phyloP scores from a whole-genome alignment of 2,888 invertebrate species.

The Phalera bucephala region DNA sequence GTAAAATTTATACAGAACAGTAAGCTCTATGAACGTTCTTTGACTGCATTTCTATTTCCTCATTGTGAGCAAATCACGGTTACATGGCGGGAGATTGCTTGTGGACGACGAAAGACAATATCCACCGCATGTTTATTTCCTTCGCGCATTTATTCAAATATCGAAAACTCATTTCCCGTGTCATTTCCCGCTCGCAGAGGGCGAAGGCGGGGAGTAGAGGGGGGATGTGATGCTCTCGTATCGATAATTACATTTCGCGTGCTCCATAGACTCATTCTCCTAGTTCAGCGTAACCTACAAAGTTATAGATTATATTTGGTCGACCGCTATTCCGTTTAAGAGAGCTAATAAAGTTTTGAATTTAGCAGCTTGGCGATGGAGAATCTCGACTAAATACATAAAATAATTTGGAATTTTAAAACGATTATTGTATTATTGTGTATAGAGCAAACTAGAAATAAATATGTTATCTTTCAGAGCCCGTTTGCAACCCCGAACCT shows the following conservation, averaged over 20 bases:
- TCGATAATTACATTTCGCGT: constrained; percentile 32
- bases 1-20: constrained; percentile 23
- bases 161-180: constrained; percentile 74
- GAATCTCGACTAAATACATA: too few relatives aligned
- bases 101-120: constrained; percentile 58
- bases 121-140: constrained; percentile 77
- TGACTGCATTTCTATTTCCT: constrained; percentile 48
- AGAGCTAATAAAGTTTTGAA: not conserved
- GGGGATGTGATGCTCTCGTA: constrained; percentile 15
- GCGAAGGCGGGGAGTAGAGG: constrained; percentile 20
- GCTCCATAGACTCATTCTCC: constrained; percentile 25
- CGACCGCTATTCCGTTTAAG: too few relatives aligned
- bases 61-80: constrained; percentile 18
- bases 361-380: not conserved
- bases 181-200: constrained; percentile 57
- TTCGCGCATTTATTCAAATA: constrained; percentile 70
- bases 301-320: not conserved
- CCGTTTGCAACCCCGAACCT: too few relatives aligned
- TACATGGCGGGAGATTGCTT: constrained; percentile 51
- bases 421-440: too few relatives aligned
- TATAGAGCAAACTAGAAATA: too few relatives aligned
- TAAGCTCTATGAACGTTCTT: constrained; percentile 6
- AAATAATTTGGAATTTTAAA: too few relatives aligned
- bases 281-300: constrained; percentile 10
- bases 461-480: too few relatives aligned